These are phyloP conservation scores for Suncus etruscus DNA, from an alignment of 2,113 vertebrate genomes.

Conservation along the genomic window DNA sequence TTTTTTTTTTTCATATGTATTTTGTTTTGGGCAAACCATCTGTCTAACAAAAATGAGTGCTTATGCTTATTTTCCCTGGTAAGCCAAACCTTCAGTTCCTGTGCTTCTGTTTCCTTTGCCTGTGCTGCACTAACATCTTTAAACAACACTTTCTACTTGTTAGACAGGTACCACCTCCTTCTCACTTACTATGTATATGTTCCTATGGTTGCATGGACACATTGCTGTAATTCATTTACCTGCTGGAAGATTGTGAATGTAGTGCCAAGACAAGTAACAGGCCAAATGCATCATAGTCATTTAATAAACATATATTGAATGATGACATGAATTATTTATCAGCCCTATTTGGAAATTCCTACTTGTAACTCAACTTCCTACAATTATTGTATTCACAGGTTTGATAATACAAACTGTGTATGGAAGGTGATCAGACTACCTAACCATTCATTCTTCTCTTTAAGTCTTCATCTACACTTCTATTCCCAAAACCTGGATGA, in stretches of 20 bases:
- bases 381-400: not conserved
- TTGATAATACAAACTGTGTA: not conserved
- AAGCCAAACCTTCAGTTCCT: not conserved
- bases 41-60: not conserved
- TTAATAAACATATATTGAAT: not conserved
- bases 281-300: not conserved
- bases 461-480: not conserved
- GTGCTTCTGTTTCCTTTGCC: not conserved
- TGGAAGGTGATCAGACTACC: not conserved
- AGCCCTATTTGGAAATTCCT: not conserved
- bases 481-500: not conserved
- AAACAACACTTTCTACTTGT: not conserved
- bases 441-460: not conserved
- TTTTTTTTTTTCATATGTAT: too few relatives aligned
- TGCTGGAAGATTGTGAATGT: not conserved
- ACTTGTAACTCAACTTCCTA: not conserved
- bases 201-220: not conserved
- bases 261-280: not conserved
- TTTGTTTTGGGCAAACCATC: too few relatives aligned
- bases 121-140: not conserved
- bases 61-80: not conserved
- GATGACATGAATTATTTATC: not conserved
- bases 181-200: not conserved
- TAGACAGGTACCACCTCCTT: not conserved
- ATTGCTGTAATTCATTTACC: not conserved